phyloP scores from a whole-genome alignment of 92 coral and sea anemone genomes.

The Phenganax marumi region DNA sequence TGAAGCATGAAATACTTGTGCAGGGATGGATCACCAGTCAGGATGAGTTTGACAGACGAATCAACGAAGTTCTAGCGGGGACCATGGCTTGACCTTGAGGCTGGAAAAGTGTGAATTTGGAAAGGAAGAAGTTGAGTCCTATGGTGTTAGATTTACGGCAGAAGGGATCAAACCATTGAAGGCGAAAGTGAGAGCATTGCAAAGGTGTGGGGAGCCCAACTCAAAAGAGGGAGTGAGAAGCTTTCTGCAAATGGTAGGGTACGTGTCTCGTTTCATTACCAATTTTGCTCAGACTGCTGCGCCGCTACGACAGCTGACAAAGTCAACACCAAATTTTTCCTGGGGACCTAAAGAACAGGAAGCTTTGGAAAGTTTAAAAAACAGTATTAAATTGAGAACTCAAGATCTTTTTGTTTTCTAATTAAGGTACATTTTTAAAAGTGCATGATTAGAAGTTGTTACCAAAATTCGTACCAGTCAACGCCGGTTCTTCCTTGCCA shows the following conservation, averaged over 20 bases:
- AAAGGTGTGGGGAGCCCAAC: slow-evolving; percentile 19
- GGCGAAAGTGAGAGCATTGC: slow-evolving; percentile 1
- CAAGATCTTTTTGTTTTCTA: too few relatives aligned
- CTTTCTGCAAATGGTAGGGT: too few relatives aligned
- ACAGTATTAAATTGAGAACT: too few relatives aligned
- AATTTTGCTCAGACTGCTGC: neutral
- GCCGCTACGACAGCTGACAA: slow-evolving; percentile 20
- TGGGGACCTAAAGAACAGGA: slow-evolving; percentile 22
- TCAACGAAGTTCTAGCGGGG: too few relatives aligned
- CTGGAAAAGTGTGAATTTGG: too few relatives aligned
- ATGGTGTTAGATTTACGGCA: slow-evolving; percentile 23
- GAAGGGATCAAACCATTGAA: neutral
- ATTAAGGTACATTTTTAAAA: too few relatives aligned
- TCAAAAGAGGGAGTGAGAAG: slow-evolving; percentile 1
- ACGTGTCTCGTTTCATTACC: neutral
- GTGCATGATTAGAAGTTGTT: too few relatives aligned
- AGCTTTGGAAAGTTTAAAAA: slow-evolving; percentile 25
- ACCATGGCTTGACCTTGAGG: slow-evolving; percentile 45
- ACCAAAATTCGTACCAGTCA: too few relatives aligned
- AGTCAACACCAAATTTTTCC: slow-evolving; percentile 10
- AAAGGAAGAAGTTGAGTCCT: slow-evolving; percentile 30
- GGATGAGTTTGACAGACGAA: too few relatives aligned
- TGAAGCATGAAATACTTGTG: neutral
- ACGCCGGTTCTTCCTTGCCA: too few relatives aligned
- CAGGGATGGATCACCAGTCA: slow-evolving; percentile 5